phyloP scores from a whole-genome alignment of 2,888 invertebrate genomes.

The Phrixothrix hirtus region DNA sequence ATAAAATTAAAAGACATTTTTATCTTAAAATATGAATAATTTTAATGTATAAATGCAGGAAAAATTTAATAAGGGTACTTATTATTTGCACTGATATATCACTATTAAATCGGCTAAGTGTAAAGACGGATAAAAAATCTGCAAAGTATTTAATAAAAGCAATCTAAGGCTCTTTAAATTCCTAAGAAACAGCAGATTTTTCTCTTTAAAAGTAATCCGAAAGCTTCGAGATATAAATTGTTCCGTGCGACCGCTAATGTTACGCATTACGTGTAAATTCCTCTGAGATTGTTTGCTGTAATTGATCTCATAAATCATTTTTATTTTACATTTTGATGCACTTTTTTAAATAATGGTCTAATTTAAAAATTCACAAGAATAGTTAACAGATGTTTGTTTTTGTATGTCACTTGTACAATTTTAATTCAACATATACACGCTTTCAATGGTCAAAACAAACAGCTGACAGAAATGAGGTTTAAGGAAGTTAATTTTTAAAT shows the following conservation, averaged over 20 bases:
- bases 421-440: too few species aligned
- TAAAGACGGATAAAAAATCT: neutral
- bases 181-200: slow-evolving; percentile 11
- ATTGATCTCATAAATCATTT: slow-evolving; percentile 17
- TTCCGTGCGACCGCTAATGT: slow-evolving; percentile 15
- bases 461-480: too few species aligned
- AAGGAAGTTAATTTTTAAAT: too few species aligned
- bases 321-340: neutral
- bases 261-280: slow-evolving; percentile 7
- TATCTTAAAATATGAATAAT: too few species aligned
- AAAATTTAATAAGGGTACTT: neutral
- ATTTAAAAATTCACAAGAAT: slow-evolving; percentile 10
- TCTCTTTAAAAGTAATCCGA: slow-evolving; percentile 14
- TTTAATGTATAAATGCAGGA: too few species aligned
- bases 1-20: neutral
- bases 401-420: too few species aligned
- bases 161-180: slow-evolving; percentile 9
- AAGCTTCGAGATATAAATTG: slow-evolving; percentile 13
- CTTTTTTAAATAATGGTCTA: slow-evolving; percentile 5
- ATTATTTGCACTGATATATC: neutral
- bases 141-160: slow-evolving; percentile 12
- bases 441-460: too few species aligned
- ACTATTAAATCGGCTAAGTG: neutral
- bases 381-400: neutral
- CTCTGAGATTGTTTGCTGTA: slow-evolving; percentile 4